Base-by-base conservation (phyloP, 2,113 vertebrate genomes). In the Malurus alboscapulatus region DNA sequence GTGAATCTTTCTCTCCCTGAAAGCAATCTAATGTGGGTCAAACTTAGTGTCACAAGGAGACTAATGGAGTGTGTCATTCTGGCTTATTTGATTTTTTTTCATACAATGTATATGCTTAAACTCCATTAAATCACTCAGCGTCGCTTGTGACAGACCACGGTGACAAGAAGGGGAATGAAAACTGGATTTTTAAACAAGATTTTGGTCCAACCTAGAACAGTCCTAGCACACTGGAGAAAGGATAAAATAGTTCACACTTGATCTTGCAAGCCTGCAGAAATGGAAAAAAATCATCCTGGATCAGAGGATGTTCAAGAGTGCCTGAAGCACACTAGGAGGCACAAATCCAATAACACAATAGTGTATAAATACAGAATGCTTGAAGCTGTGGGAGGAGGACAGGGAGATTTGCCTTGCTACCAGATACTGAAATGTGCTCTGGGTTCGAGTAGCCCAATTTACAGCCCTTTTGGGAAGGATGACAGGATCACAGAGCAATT, bases 241-340 rank as follows among this genome's bases (percentile, higher is more conserved):
- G 63, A 40, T 44, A 42, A 88, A 88, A 84, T 74, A 87, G 63
- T 34, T 90, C 81, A 54, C 32, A 77, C 47, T 32, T 91, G 44
- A 90, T 63, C 59, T 83, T 85, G 47, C 55, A 94, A 87, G 82
- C 84, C 67, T 92, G 36, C 15, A 95, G 91, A 71, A 69, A 77
- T 54, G 44, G 62, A 55, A 91, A 90, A 78, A 93, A 87, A 6
- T 15, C 78, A 66, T 85, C 59, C 89, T 77, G 78, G 71, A 91
- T 89, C 72, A 95, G 25, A 94, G 63, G 47, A 47, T 83, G 30
- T 48, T 91, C 75, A 48, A n/a, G 63, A 91, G 34, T 29, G 63
- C 78, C 87, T 83, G 51, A 74, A 95, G 90, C 87, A 83, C 57
- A 55, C 84, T 74, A n/a, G 51, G 57, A 92, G 89, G 91, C 93